Conservation (phyloP, 2,797 vertebrate species). For the Sebastes reedi region DNA sequence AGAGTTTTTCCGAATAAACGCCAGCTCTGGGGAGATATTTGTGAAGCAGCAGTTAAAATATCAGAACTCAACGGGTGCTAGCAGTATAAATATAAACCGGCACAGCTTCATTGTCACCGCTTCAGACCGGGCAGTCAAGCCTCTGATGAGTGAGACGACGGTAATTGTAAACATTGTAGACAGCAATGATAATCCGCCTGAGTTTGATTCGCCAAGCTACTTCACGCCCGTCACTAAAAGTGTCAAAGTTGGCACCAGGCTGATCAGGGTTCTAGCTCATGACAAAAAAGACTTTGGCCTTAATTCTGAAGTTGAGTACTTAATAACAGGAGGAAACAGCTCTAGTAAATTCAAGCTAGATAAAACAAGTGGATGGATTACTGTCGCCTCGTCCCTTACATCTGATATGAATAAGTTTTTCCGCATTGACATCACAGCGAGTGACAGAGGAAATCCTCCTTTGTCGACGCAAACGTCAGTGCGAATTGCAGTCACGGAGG, state of each 20-base stretch:
- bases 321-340: slow-evolving; percentile 86
- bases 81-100: slow-evolving; percentile 91
- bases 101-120: slow-evolving; percentile 97
- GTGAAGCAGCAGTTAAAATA: slow-evolving; percentile 94
- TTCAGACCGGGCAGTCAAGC: slow-evolving; percentile 91
- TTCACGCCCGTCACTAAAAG: slow-evolving; percentile 97
- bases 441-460: slow-evolving; percentile 94
- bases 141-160: slow-evolving; percentile 93
- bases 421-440: slow-evolving; percentile 86
- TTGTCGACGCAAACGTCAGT: slow-evolving; percentile 84
- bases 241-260: slow-evolving; percentile 89
- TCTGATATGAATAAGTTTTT: slow-evolving; percentile 89
- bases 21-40: slow-evolving; percentile 92
- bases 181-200: slow-evolving; percentile 94
- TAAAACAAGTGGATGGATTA: slow-evolving; percentile 91
- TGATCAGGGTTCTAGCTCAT: slow-evolving; percentile 88
- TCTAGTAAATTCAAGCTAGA: slow-evolving; percentile 90
- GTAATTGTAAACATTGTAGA: slow-evolving; percentile 95
- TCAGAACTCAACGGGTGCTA: slow-evolving; percentile 88
- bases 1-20: slow-evolving; percentile 95
- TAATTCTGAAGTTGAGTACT: slow-evolving; percentile 94
- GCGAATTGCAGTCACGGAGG: slow-evolving; percentile 92
- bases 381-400: slow-evolving; percentile 89
- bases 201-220: slow-evolving; percentile 85
- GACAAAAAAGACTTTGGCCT: slow-evolving; percentile 95